Base-by-base conservation (phyloP, 2,113 vertebrate genomes). In the Spilogale gracilis region DNA sequence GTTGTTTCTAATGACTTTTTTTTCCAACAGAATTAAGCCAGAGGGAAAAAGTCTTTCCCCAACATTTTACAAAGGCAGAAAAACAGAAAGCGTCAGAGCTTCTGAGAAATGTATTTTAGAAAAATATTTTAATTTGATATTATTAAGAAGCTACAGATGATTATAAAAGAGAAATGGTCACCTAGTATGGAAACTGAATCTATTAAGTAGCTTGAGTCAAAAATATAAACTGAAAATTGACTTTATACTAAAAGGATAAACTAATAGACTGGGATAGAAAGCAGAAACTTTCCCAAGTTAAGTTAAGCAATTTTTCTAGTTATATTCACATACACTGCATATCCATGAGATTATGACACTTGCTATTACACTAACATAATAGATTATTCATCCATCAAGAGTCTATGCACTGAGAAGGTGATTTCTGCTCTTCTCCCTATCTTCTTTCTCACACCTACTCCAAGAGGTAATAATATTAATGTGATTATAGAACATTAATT, bases 101-200 rank as follows among this genome's bases (percentile, higher is more conserved):
- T 74, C 16, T 85, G 11, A 88, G 63, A 94, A 83, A 88, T 60
- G 3, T 50, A 78, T 71, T 79, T 79, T 78, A 58, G 61, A 79
- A 92, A 74, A 32, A 94, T 85, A 61, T 61, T 84, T 13, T 91
- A 80, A 97, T 94, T 94, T n/a, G 73, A 67, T 73, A 67, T 85
- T 85, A 88, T 73, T 83, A 83, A 95, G 25, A 89, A 85, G n/a
- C 3, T 84, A 92, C 61, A 88, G 48, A 78, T 80, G 32, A 95
- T 38, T 80, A 45, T 91, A 92, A 94, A 92, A 94, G 43, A 92
- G 30, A 89, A 54, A 94, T 0, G 7, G 50, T 0, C 21, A 80
- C 16, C 20, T 94, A 23, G 48, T 30, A 86, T 43, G 73, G 56
- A 43, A 97, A 63, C 27, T 58, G 2, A 94, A 92, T 8, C 65